These are phyloP conservation scores for Acipenser ruthenus DNA, from an alignment of 2,797 vertebrate species.

Conservation along the genomic window DNA sequence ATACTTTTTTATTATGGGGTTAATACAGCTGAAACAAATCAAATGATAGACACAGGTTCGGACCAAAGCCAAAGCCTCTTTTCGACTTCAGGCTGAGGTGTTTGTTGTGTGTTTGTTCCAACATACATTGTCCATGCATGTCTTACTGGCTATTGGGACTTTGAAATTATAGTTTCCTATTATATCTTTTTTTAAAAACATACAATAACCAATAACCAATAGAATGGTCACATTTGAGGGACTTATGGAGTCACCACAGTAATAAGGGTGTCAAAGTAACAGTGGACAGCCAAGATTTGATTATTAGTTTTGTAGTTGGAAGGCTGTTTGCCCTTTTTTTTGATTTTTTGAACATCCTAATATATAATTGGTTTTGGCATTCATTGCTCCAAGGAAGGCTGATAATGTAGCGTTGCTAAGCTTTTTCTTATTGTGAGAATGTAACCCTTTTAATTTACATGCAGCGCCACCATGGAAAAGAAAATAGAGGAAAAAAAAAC, in stretches of 20 bases:
- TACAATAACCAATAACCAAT: no score
- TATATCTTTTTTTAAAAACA: no score
- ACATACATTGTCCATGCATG: no score
- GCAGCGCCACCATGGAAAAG: not conserved
- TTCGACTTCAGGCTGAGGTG: no score
- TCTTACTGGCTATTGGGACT: no score
- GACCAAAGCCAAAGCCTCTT: no score
- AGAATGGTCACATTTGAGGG: not conserved
- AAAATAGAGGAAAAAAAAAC: not conserved
- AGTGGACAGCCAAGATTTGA: not conserved
- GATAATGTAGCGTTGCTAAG: conserved; percentile 8
- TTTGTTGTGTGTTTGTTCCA: no score
- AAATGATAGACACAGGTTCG: no score
- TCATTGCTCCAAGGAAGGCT: conserved; percentile 9
- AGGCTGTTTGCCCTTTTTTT: conserved; percentile 7
- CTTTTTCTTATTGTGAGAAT: conserved; percentile 5
- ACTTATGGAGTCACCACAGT: not conserved
- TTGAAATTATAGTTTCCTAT: no score
- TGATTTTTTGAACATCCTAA: conserved; percentile 2
- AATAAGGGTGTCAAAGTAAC: not conserved
- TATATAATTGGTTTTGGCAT: conserved; percentile 12
- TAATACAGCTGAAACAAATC: no score
- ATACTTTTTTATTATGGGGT: no score
- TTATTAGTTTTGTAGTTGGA: not conserved
- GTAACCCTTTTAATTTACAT: conserved; percentile 8